phyloP scores from a whole-genome alignment of 2,888 invertebrate genomes.

The Rhingia rostrata region DNA sequence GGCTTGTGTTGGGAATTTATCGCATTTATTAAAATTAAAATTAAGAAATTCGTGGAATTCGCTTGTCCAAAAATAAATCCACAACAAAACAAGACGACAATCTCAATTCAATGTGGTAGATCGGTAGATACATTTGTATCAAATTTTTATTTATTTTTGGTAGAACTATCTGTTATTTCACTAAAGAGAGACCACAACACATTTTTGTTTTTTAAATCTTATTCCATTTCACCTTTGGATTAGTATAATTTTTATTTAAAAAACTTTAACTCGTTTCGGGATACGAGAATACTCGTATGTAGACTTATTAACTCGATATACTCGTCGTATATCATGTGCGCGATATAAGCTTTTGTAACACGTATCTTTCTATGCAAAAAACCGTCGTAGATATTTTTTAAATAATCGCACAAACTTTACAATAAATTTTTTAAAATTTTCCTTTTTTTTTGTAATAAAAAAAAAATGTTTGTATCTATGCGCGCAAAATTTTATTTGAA shows the following conservation, averaged over 20 bases:
- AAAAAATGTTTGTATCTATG: slow-evolving; percentile 54
- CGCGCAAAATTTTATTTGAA: slow-evolving; percentile 33
- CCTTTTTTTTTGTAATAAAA: slow-evolving; percentile 27
- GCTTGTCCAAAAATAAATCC: slow-evolving; percentile 48
- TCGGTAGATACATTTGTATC: not conserved
- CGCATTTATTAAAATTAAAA: slow-evolving; percentile 35
- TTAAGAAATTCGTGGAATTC: slow-evolving; percentile 45
- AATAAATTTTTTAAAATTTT: slow-evolving; percentile 9
- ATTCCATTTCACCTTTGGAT: slow-evolving; percentile 45
- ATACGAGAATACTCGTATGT: not conserved
- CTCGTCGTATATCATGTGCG: slow-evolving; percentile 28
- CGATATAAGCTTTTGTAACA: slow-evolving; percentile 6
- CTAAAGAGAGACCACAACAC: not conserved
- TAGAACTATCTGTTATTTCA: not conserved
- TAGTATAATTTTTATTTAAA: slow-evolving; percentile 21
- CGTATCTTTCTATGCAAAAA: slow-evolving; percentile 9
- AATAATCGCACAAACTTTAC: slow-evolving; percentile 49
- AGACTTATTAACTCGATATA: slow-evolving; percentile 22
- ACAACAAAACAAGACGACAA: slow-evolving; percentile 22
- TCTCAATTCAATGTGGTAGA: slow-evolving; percentile 15
- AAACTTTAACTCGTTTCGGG: slow-evolving; percentile 33
- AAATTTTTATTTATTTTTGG: not conserved
- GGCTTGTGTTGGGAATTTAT: slow-evolving; percentile 11
- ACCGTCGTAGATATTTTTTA: slow-evolving; percentile 27
- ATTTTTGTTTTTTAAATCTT: not conserved